phyloP scores from a whole-genome alignment of 53 echinoderm and acorn worm species.

The Astropecten irregularis region DNA sequence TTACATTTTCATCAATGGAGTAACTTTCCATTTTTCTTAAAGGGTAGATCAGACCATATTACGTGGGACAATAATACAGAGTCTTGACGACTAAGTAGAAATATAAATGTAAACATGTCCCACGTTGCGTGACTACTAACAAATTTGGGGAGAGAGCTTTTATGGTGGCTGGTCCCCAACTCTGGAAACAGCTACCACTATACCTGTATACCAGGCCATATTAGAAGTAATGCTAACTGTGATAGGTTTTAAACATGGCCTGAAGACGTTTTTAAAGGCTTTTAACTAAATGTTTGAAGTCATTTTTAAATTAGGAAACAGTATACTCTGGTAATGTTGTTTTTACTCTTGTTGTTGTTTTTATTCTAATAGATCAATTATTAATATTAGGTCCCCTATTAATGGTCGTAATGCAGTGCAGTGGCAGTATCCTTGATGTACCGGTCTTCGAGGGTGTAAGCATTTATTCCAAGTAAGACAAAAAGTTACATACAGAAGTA shows the following conservation, averaged over 20 bases:
- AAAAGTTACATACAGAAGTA: too few species aligned
- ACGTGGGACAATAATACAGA: background rate
- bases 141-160: constrained; percentile 6
- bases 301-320: background rate
- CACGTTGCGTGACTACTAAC: background rate
- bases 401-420: too few species aligned
- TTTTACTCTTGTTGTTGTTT: background rate
- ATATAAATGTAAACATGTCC: background rate
- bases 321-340: background rate
- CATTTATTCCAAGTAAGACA: too few species aligned
- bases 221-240: background rate
- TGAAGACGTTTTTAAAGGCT: constrained; percentile 1
- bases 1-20: too few species aligned
- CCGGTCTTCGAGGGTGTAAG: too few species aligned
- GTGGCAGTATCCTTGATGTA: too few species aligned
- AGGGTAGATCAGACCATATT: background rate
- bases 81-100: background rate
- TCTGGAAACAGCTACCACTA: constrained; percentile 24
- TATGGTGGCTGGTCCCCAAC: constrained; percentile 1
- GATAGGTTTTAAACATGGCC: background rate
- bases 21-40: background rate
- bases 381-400: too few species aligned
- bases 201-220: background rate
- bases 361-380: background rate
- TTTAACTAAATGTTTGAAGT: background rate